Base-by-base conservation (phyloP, 1,140 invertebrate species). In the Mycetomoellerius zeteki region DNA sequence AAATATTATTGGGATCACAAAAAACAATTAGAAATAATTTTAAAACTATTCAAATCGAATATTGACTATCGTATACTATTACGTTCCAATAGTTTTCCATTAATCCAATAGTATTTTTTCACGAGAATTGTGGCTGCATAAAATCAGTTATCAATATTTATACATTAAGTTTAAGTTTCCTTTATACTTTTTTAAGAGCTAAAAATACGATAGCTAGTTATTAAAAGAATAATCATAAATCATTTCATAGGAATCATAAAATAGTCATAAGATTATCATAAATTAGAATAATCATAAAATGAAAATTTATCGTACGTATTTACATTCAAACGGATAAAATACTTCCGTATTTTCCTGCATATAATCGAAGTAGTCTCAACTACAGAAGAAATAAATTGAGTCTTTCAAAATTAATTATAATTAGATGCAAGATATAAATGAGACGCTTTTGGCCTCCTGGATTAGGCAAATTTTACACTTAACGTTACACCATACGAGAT, bases 381-480 rank as follows among this genome's bases (percentile, higher is more conserved):
- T 43, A 8, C 37, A 43, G 10, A 43, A 43, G 50, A 52, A 52
- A 52, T 52, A 52, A 43, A 43, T 43, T 37, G 37, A 37, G 5
- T 37, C 10, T 10, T 43, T 43, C 1, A 10, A 43, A 43, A 43
- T 43, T 43, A 43, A 54, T 54, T 54, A 54, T n/a, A 54, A 60
- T 60, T 27, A 27, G 58, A 10, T 60, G 21, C 8, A 30, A 64
- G 24, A 62, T 24, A 62, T 24, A 37, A 37, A 37, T 37, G 7
- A 24, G 2, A 16, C 10, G 12, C 7, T 54, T 27, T n/a, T n/a
- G 27, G 24, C 5, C 47, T 37, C 21, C 30, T 82, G 30, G 27
- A 81, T 24, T 52, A 60, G 50, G 30, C 65, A 72, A 56, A 72
- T 56, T 56, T 81, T 5, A 27, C 52, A 58, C 33, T 33, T 21